Evolutionary conservation across 1,140 invertebrate genomes (phyloP).

Genomic region (Theocolax elegans): DNA sequence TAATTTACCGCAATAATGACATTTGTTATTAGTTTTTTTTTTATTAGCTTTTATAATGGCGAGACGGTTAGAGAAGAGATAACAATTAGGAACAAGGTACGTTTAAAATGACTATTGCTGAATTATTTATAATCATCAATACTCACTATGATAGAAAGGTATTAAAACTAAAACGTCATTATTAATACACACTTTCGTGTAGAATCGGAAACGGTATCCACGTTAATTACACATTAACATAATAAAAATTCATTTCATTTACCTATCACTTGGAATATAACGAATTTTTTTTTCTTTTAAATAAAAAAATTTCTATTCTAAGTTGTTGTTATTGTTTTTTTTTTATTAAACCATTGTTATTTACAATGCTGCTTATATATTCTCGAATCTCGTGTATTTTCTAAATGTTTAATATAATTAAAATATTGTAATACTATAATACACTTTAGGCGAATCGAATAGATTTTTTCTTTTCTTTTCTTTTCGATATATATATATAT

Average conservation of each 20-base stretch:
- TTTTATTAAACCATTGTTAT: constrained; percentile 27
- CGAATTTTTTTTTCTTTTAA: background rate
- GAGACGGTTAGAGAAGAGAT: constrained; percentile 1
- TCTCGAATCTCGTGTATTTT: background rate
- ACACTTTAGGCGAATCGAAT: constrained; percentile 22
- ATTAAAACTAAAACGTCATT: constrained; percentile 14
- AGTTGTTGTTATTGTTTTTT: too few species aligned
- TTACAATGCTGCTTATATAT: constrained; percentile 29
- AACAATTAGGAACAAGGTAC: background rate
- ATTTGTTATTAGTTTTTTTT: too few species aligned
- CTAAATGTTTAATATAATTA: constrained; percentile 11
- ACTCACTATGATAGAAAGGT: background rate
- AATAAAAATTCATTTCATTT: too few species aligned
- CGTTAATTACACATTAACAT: too few species aligned
- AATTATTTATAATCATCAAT: background rate
- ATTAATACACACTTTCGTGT: background rate
- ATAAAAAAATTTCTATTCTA: background rate
- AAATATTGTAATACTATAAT: constrained; percentile 23
- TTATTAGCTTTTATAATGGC: constrained; percentile 1
- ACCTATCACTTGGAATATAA: too few species aligned
- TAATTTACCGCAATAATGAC: too few species aligned
- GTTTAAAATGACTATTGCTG: background rate
- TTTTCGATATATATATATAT: too few species aligned
- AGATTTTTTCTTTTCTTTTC: constrained; percentile 13
- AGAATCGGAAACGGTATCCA: too few species aligned